Percentiles rank a stretch among this genome's conserved stretches.
Conservation (phyloP, 2,113 vertebrate species). For the Nestor notabilis region DNA sequence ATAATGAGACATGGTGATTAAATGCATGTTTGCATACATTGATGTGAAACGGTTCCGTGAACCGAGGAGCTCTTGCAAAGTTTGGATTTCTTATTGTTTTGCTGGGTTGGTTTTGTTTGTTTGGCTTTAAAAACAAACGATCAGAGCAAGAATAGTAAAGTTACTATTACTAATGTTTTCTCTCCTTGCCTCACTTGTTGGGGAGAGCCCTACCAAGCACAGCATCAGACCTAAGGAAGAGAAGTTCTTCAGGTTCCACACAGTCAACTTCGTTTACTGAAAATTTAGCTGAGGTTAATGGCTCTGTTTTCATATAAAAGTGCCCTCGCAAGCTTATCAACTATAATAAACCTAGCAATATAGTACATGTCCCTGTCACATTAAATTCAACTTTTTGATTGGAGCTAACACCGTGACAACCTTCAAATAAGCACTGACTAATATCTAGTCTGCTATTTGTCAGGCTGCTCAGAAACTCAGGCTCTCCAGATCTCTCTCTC, state of each 20-base stretch:
- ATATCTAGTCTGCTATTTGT: neutral
- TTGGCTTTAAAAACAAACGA: neutral
- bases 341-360: neutral
- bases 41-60: neutral
- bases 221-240: neutral
- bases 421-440: neutral
- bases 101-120: neutral
- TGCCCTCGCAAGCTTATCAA: neutral
- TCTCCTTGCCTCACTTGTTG: neutral
- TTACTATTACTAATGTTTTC: neutral
- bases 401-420: neutral
- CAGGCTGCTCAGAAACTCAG: neutral
- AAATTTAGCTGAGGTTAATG: neutral
- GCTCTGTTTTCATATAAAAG: neutral
- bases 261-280: neutral
- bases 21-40: neutral
- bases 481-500: neutral
- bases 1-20: fast-evolving
- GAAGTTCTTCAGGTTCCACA: neutral
- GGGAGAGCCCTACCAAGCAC: neutral
- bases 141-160: neutral
- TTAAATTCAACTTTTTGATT: neutral
- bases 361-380: neutral
- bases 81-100: neutral
- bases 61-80: neutral